These are phyloP conservation scores for Orbicella faveolata DNA, from an alignment of 64 coral and sea anemone genomes.

Conservation along the genomic window DNA sequence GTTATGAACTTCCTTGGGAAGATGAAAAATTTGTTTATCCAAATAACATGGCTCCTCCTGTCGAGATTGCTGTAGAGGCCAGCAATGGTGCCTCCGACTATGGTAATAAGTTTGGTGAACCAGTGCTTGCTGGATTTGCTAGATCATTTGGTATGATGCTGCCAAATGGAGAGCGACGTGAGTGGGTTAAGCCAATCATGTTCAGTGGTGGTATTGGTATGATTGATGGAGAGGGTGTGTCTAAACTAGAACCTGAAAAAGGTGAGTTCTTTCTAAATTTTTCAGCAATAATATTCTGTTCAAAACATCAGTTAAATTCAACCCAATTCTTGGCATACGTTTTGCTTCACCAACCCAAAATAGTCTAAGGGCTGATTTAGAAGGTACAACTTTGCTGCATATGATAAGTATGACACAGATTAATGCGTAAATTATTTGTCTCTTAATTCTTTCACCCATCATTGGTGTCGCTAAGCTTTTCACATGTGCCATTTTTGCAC, in stretches of 20 bases:
- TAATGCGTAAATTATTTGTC: no score
- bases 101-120: constrained; percentile 98
- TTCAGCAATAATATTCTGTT: no score
- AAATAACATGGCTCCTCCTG: constrained; percentile 83
- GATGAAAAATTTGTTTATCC: constrained; percentile 73
- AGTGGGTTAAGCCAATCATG: constrained; percentile 99
- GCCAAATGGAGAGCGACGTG: constrained; percentile 72
- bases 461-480: no score
- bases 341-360: no score
- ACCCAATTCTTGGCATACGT: no score
- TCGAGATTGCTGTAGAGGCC: constrained; percentile 87
- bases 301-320: no score
- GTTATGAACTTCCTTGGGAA: constrained; percentile 97
- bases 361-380: no score
- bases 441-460: no score
- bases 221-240: constrained; percentile 65
- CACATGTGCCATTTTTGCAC: no score
- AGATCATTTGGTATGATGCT: constrained; percentile 92
- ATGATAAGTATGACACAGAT: no score
- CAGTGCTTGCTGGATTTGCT: constrained; percentile 94
- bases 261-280: constrained; percentile 34
- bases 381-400: no score
- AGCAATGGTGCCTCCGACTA: constrained; percentile 98
- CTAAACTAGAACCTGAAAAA: constrained; percentile 70
- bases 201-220: constrained; percentile 94